These are phyloP conservation scores for Burhinus bistriatus DNA, from an alignment of 2,113 vertebrate species.

Conservation along the genomic window DNA sequence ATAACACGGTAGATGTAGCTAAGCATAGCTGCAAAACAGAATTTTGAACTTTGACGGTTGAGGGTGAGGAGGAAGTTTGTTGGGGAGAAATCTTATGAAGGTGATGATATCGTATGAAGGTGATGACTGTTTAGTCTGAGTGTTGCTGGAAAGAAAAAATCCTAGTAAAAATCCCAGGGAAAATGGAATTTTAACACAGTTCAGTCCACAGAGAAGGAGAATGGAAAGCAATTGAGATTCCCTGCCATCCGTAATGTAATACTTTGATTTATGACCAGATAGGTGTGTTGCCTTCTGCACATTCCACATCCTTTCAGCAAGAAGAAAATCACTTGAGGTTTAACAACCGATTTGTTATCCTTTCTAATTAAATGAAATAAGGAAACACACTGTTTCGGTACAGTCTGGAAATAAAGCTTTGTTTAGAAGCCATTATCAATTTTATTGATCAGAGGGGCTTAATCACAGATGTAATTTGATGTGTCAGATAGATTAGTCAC, in stretches of 20 bases:
- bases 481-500: slow-evolving; percentile 7
- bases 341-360: not conserved
- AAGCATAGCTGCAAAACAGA: not conserved
- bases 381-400: not conserved
- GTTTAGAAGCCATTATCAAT: slow-evolving; percentile 1
- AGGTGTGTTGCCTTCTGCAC: not conserved
- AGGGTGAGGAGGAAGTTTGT: not conserved
- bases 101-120: not conserved
- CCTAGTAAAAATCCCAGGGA: not conserved
- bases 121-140: not conserved
- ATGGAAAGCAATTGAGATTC: not conserved
- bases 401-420: not conserved
- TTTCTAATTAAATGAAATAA: slow-evolving; percentile 47
- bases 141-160: not conserved
- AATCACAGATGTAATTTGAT: slow-evolving; percentile 20
- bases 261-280: not conserved
- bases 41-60: not conserved
- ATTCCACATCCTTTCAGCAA: not conserved
- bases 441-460: slow-evolving; percentile 22
- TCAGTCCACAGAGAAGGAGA: not conserved
- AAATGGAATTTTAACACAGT: not conserved
- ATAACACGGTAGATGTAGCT: not conserved
- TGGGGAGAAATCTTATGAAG: not conserved
- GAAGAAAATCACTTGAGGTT: not conserved
- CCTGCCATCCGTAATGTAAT: not conserved